These are phyloP conservation scores for Thalassophryne amazonica DNA, from an alignment of 2,797 vertebrate genomes.

Conservation along the genomic window DNA sequence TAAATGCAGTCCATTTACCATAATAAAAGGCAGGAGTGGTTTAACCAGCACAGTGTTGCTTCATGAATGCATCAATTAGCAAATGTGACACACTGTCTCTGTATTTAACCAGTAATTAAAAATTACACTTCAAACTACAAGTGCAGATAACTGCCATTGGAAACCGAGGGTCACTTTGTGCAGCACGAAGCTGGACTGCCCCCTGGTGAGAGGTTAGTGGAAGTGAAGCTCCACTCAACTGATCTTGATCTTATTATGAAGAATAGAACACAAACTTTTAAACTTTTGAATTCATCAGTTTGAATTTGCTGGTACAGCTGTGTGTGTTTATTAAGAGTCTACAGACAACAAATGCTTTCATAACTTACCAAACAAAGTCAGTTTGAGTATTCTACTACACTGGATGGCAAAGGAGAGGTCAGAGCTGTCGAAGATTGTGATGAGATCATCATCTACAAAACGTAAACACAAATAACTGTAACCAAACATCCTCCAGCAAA, in stretches of 20 bases:
- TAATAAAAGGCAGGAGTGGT: conserved; percentile 10
- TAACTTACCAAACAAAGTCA: conserved; percentile 96
- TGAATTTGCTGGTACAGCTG: not conserved
- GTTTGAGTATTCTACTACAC: conserved; percentile 98
- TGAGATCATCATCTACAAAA: conserved; percentile 93
- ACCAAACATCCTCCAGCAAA: not conserved
- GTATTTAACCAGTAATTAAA: conserved; percentile 5
- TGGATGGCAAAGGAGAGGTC: conserved; percentile 99
- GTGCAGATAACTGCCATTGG: not conserved
- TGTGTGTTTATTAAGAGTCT: not conserved
- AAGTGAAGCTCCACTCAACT: conserved; percentile 15
- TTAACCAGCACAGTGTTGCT: conserved; percentile 8
- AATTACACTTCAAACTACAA: conserved; percentile 9
- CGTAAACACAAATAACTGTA: not conserved
- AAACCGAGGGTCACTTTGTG: not conserved
- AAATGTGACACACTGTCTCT: conserved; percentile 3
- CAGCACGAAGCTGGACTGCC: conserved; percentile 49
- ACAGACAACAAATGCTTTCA: not conserved
- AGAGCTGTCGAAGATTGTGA: conserved; percentile 99
- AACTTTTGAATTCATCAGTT: not conserved
- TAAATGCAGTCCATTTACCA: too few species aligned
- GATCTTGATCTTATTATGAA: too few species aligned
- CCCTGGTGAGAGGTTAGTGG: conserved; percentile 48
- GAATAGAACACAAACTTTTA: too few species aligned
- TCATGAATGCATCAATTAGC: not conserved